Evolutionary conservation across 2,113 vertebrate species (phyloP), one percentile per base, ranked within the genome.

Genomic region (Psettodes erumei): DNA sequence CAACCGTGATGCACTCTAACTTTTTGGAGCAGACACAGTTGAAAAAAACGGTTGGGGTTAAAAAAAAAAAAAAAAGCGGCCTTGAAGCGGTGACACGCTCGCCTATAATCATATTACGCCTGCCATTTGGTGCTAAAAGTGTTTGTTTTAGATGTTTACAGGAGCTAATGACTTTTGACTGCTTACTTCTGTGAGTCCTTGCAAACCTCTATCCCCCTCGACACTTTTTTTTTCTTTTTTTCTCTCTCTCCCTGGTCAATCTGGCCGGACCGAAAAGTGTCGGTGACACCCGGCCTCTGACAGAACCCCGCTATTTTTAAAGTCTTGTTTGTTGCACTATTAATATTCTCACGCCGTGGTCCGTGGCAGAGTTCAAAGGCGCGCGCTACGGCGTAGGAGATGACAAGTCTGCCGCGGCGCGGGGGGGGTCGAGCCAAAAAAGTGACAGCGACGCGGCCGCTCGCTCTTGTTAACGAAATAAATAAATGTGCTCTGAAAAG

Each of bases 401-500:
- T 91, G 92, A 92, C 93, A 91, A 87, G 89, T 84, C 86, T 88
- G 89, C 82, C 74, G 87, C 75, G 84, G 89, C 73, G 38, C 63
- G 1, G 51, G 63, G 76, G n/a, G n/a, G n/a, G n/a, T n/a, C 63
- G 61, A 78, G 90, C 92, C 91, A 93, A 91, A 85, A 88, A 90
- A 92, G 89, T 90, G 91, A 93, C 93, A 92, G 90, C 88, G 15
- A 82, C 71, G 84, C 53, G 81, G 78, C 85, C 72, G 70, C 85
- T 85, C 85, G 81, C 89, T 89, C 92, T 92, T 89, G 91, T 93
- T 92, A 93, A 92, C 88, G 81, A 91, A 94, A 91, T 92, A 89
- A 90, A 93, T 93, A 93, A 94, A 93, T 90, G 91, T 86, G 89
- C 88, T 89, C 90, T 91, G 91, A 93, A 93, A 93, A 94, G 91